phyloP scores from a whole-genome alignment of 2,888 invertebrate genomes.

The Nephrotoma flavescens region DNA sequence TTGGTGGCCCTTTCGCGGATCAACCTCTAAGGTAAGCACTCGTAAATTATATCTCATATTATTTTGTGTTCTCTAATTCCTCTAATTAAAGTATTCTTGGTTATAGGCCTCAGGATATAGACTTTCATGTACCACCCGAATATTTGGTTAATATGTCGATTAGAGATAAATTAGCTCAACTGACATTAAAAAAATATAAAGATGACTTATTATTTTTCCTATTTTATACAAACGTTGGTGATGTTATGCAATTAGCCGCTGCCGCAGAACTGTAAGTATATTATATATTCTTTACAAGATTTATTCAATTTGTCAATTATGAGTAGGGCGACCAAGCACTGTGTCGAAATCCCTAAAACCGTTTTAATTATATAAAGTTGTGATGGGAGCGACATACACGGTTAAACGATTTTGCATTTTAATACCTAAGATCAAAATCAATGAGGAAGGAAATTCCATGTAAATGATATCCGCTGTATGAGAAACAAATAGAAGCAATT shows the following conservation, averaged over 20 bases:
- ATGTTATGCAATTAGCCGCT: conserved; percentile 93
- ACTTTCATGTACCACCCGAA: conserved; percentile 95
- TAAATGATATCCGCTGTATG: no score
- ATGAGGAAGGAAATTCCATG: no score
- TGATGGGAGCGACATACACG: no score
- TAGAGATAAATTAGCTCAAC: conserved; percentile 86
- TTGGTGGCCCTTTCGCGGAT: conserved; percentile 98
- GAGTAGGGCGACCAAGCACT: no score
- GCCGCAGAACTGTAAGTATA: conserved; percentile 85
- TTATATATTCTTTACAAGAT: background rate
- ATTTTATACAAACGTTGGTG: conserved; percentile 98
- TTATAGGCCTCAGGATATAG: conserved; percentile 90
- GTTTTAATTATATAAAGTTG: no score
- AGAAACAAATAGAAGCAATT: no score
- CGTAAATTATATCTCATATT: background rate
- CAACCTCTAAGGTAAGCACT: conserved; percentile 60
- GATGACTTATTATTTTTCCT: conserved; percentile 98
- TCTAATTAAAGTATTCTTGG: background rate
- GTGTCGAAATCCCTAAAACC: no score
- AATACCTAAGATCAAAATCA: no score
- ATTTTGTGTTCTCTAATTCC: background rate
- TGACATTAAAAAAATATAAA: conserved; percentile 93
- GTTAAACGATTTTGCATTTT: no score
- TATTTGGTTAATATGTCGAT: conserved; percentile 96
- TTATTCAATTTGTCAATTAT: background rate